A percentile compares a stretch with the other conserved stretches of the same genome.
Evolutionary conservation across 1,140 invertebrate genomes (phyloP).

Genomic region (Hormaphis cornu): DNA sequence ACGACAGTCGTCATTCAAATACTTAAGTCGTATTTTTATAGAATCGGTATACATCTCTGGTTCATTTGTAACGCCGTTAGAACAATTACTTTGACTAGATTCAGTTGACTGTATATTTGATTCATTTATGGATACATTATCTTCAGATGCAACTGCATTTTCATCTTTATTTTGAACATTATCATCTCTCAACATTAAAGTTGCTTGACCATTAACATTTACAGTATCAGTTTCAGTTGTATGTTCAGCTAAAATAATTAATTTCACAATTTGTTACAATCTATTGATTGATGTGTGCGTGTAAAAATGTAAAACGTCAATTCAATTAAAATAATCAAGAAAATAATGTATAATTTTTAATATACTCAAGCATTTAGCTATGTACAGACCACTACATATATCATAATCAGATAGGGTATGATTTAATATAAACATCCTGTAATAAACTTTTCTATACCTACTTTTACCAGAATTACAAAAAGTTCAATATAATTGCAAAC

Average conservation of each 20-base stretch:
- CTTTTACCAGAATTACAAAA: no score
- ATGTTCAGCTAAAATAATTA: constrained; percentile 2
- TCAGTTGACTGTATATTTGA: background rate
- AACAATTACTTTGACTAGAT: background rate
- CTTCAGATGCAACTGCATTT: background rate
- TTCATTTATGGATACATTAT: constrained; percentile 1
- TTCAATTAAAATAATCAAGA: no score
- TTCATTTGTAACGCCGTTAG: background rate
- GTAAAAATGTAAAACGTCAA: no score
- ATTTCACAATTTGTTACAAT: background rate
- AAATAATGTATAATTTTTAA: no score
- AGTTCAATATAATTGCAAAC: no score
- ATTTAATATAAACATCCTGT: no score
- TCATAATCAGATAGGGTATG: no score
- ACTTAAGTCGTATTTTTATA: constrained; percentile 71
- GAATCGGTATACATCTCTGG: constrained; percentile 40
- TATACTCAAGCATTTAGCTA: no score
- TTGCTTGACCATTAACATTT: background rate
- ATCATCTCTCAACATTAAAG: background rate
- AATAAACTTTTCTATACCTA: no score
- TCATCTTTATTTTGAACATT: background rate
- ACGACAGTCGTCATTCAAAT: constrained; percentile 75
- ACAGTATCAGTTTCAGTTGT: background rate
- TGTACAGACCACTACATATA: no score
- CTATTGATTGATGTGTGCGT: no score